phyloP scores from a whole-genome alignment of 30 jellyfish, hydroid and myxozoan species.

The Hydra vulgaris region DNA sequence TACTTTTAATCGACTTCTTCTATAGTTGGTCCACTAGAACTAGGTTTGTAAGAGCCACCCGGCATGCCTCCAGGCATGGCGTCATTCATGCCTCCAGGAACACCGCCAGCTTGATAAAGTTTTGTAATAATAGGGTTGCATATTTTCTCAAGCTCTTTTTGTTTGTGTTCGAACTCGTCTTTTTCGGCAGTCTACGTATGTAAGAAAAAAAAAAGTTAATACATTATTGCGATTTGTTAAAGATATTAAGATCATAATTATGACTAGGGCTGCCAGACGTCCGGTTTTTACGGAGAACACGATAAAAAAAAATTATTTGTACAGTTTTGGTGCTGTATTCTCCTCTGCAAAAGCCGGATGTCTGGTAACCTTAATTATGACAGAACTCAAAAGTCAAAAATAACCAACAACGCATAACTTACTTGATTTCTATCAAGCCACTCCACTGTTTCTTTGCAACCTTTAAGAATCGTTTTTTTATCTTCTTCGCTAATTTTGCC shows the following conservation, averaged over 20 bases:
- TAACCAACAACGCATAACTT: too few species aligned
- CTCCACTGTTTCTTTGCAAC: conserved; percentile 72
- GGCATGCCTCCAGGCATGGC: conserved; percentile 16
- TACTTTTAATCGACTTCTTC: conserved; percentile 98
- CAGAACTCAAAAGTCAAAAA: too few species aligned
- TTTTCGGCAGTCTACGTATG: conserved; percentile 67
- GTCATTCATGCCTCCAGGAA: conserved; percentile 80
- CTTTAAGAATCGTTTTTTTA: conserved; percentile 44
- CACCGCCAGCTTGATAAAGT: conserved; percentile 80
- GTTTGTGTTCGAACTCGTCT: conserved; percentile 82
- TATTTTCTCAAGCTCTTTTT: conserved; percentile 76
- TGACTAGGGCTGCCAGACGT: too few species aligned
- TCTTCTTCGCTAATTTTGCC: conserved; percentile 89
- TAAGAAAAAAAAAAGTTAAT: not conserved
- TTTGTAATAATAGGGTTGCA: conserved; percentile 84
- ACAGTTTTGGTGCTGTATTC: too few species aligned
- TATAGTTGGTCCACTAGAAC: conserved; percentile 93
- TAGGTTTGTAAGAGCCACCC: conserved; percentile 13
- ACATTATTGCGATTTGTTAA: too few species aligned
- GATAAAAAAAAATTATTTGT: not conserved
- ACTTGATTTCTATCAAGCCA: conserved; percentile 89
- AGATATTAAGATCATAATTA: too few species aligned
- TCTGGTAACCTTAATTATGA: too few species aligned
- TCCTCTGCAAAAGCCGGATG: too few species aligned
- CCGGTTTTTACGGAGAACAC: too few species aligned